These are phyloP conservation scores for Cetonia aurata DNA, from an alignment of 2,888 invertebrate genomes.

Conservation along the genomic window DNA sequence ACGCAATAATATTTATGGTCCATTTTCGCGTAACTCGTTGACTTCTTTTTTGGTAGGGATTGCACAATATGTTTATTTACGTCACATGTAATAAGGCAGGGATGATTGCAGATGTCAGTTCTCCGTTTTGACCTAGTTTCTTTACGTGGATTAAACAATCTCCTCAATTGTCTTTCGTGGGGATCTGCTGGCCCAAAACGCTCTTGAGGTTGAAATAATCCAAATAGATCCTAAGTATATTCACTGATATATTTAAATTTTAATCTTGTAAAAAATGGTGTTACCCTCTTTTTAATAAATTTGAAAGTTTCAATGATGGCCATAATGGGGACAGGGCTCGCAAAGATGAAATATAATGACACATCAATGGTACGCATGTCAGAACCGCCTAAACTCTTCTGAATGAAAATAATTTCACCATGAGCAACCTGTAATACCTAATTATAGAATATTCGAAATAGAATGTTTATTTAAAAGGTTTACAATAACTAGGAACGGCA, in stretches of 20 bases:
- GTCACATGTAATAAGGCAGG: constrained; percentile 42
- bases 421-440: constrained; percentile 23
- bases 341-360: constrained; percentile 23
- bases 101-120: constrained; percentile 46
- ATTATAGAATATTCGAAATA: neutral
- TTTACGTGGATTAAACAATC: constrained; percentile 48
- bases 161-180: constrained; percentile 44
- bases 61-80: constrained; percentile 27
- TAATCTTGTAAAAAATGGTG: neutral
- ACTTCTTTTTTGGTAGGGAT: neutral
- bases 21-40: too few species aligned
- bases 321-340: constrained; percentile 41
- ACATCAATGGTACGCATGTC: constrained; percentile 8
- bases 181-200: constrained; percentile 49
- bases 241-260: neutral
- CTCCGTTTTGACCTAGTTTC: constrained; percentile 48
- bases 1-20: too few species aligned
- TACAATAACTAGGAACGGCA: constrained; percentile 46
- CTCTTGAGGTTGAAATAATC: constrained; percentile 48
- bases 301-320: constrained; percentile 42
- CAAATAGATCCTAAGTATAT: constrained; percentile 44
- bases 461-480: constrained; percentile 1
- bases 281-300: constrained; percentile 42
- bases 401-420: constrained; percentile 4
- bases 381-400: neutral